These are phyloP conservation scores for Bruchidius siliquastri DNA, from an alignment of 2,888 invertebrate species.

Conservation along the genomic window DNA sequence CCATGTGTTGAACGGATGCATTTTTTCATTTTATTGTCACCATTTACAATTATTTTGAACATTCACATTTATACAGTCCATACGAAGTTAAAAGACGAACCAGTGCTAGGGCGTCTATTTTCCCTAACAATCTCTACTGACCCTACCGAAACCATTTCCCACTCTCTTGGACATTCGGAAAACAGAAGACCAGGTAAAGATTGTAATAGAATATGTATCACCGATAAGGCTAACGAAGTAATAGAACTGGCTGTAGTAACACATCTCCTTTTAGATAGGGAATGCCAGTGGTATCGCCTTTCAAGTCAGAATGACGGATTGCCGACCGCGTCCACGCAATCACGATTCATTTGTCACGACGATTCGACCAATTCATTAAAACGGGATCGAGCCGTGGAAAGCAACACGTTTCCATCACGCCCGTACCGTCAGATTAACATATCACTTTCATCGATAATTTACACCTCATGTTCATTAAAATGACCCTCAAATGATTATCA, in stretches of 20 bases:
- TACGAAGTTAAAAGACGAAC: too few relatives aligned
- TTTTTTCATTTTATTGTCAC: too few relatives aligned
- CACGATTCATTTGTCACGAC: neutral
- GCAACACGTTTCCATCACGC: neutral
- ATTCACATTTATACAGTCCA: too few relatives aligned
- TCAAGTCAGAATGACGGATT: neutral
- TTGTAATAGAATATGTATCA: neutral
- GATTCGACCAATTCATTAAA: neutral
- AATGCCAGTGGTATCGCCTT: neutral
- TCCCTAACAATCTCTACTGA: too few relatives aligned
- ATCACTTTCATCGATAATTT: neutral
- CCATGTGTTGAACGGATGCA: too few relatives aligned
- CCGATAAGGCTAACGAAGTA: neutral
- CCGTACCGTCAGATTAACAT: neutral
- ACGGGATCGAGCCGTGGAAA: neutral
- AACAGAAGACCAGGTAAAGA: neutral
- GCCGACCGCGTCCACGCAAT: neutral
- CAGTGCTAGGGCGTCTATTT: too few relatives aligned
- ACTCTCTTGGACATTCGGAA: too few relatives aligned
- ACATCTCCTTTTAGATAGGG: neutral
- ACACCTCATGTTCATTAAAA: too few relatives aligned
- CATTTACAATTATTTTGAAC: too few relatives aligned
- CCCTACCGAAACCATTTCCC: too few relatives aligned
- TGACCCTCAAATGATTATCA: too few relatives aligned
- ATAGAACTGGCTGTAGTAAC: neutral